Base-by-base conservation (phyloP, 2,888 invertebrate genomes). In the Anthrax anthrax region DNA sequence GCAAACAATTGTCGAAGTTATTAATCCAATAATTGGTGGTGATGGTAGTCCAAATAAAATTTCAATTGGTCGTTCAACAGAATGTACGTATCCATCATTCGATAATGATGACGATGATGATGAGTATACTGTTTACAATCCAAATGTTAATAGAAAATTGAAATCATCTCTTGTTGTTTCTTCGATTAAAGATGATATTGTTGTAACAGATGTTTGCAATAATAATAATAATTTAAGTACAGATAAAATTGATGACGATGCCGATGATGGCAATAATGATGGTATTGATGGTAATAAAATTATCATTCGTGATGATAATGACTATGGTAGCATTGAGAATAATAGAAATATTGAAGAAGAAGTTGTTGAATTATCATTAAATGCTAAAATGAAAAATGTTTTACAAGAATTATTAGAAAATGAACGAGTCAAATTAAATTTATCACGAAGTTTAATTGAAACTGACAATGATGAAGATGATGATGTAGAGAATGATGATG, bases 311-410 rank as follows among this genome's bases (percentile, higher is more conserved):
- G 3, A 17, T 17, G 8, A 3, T 6, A 8, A 10, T 37, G 16
- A 37, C 10, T 10, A 17, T 29, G 45, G 36, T 18, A 3, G 12
- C 12, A 12, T 12, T 9, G 9, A 9, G 1, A 12, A 12, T 12
- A 12, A 32, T 32, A 12, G 9, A 12, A 32, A 12, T 29, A 6
- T 3, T 32, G 42, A 17, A 14, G 37, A 29, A 12, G 18, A n/a
- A 9, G 19, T 17, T 2, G 27, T 52, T 47, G 65, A 66, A 54
- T 56, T 68, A 52, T 69, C 69, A 48, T 57, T 69, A 51, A 69
- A 67, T 59, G 69, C 68, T 44, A 69, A 69, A 64, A 69, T 69
- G 69, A 69, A 69, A 60, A 68, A 66, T 59, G 69, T 69, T 46
- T 60, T 69, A 44, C 63, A 68, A 53, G 69, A 69, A 51, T 55